These are phyloP conservation scores for Cettia cetti DNA, from an alignment of 2,113 vertebrate genomes.

Conservation along the genomic window DNA sequence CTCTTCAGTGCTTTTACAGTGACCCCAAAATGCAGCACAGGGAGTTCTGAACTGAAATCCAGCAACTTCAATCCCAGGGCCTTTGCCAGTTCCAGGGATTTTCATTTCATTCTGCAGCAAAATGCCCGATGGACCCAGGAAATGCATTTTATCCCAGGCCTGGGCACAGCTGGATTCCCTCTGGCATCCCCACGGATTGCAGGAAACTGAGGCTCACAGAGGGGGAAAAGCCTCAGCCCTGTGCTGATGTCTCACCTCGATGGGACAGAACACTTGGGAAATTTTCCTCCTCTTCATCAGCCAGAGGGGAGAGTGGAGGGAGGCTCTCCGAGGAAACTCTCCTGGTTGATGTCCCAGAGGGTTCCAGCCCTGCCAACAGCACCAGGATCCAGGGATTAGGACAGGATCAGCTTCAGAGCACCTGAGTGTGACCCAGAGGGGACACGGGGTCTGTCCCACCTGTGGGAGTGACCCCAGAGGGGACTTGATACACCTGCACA, in stretches of 20 bases:
- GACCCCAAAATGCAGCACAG: not conserved
- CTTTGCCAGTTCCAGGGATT: not conserved
- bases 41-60: not conserved
- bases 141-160: not conserved
- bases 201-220: not conserved
- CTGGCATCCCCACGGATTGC: not conserved
- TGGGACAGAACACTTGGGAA: slow-evolving; percentile 68
- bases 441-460: too few species aligned
- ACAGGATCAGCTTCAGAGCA: not conserved
- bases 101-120: not conserved
- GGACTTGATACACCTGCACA: not conserved
- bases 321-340: not conserved
- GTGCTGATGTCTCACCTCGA: slow-evolving; percentile 53
- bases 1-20: not conserved
- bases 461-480: not conserved
- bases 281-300: slow-evolving; percentile 70
- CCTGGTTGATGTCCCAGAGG: not conserved
- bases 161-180: too few species aligned
- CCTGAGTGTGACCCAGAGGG: not conserved
- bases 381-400: not conserved
- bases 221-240: too few species aligned
- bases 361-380: slow-evolving; percentile 35
- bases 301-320: not conserved
- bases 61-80: accelerated
- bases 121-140: not conserved